Evolutionary conservation across 2,888 invertebrate genomes (phyloP).

Genomic region (Drosophila tanythrix): DNA sequence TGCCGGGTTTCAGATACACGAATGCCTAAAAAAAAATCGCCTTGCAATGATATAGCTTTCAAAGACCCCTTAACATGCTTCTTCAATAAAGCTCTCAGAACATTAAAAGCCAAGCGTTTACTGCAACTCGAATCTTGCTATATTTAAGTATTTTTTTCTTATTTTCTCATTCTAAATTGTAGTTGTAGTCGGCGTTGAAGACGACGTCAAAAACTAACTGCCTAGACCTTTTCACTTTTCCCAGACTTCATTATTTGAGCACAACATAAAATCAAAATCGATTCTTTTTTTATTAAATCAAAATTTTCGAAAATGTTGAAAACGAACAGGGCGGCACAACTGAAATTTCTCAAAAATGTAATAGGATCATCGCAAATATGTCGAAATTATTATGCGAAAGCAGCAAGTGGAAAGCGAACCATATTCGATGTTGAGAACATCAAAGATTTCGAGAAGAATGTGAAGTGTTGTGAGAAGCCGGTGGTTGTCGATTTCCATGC

Average conservation of each 20-base stretch:
- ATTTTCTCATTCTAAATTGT: not conserved
- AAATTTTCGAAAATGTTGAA: slow-evolving; percentile 30
- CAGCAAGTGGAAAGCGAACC: slow-evolving; percentile 59
- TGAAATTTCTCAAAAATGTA: slow-evolving; percentile 16
- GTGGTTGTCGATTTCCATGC: slow-evolving; percentile 98
- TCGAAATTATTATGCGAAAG: not conserved
- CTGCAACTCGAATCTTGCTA: not conserved
- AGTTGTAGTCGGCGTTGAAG: not conserved
- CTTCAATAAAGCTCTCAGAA: slow-evolving; percentile 20
- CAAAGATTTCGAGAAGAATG: slow-evolving; percentile 94
- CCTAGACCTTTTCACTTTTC: not conserved
- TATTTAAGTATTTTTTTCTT: no score
- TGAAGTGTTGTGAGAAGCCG: slow-evolving; percentile 93
- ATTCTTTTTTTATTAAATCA: not conserved
- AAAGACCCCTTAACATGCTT: not conserved
- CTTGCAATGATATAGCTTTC: accelerated
- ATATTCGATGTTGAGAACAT: slow-evolving; percentile 95
- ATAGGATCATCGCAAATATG: slow-evolving; percentile 1
- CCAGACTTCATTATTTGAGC: not conserved
- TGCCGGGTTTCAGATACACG: slow-evolving; percentile 51
- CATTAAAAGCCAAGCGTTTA: not conserved
- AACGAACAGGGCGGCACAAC: not conserved
- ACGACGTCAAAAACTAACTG: not conserved
- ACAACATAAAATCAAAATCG: not conserved
- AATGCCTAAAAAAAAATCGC: slow-evolving; percentile 56